Conservation (phyloP, 2,888 invertebrate species). For the Drosophila hawaiiensis region DNA sequence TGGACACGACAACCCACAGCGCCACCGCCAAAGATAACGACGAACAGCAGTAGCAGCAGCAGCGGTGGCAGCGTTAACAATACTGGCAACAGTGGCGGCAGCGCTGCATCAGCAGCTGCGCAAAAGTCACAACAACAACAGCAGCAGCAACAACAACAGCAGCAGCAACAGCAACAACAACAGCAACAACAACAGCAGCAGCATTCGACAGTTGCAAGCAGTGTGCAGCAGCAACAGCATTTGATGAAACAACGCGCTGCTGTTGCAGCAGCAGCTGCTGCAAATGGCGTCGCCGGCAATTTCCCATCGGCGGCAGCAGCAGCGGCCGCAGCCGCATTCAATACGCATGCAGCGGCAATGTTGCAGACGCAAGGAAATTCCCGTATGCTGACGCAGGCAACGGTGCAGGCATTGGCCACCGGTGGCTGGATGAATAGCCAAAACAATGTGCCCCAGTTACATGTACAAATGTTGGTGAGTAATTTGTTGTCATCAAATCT, state of each 20-base stretch:
- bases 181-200: slow-evolving; percentile 42
- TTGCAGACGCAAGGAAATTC: slow-evolving; percentile 81
- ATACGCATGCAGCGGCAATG: slow-evolving; percentile 81
- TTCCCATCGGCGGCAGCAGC: slow-evolving; percentile 65
- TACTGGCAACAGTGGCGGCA: slow-evolving; percentile 46
- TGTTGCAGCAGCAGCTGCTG: slow-evolving; percentile 61
- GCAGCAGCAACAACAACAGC: background rate
- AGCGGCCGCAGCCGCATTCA: slow-evolving; percentile 75
- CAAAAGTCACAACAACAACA: slow-evolving; percentile 56
- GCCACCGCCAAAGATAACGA: slow-evolving; percentile 87
- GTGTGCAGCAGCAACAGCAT: slow-evolving; percentile 32
- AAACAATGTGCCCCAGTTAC: slow-evolving; percentile 81
- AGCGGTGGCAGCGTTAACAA: slow-evolving; percentile 61
- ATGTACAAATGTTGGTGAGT: slow-evolving; percentile 84
- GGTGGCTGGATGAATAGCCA: slow-evolving; percentile 83
- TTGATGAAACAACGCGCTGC: slow-evolving; percentile 78
- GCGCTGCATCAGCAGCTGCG: slow-evolving; percentile 25
- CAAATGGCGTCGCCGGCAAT: slow-evolving; percentile 59
- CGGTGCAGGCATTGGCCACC: slow-evolving; percentile 83
- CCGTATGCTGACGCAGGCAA: slow-evolving; percentile 84
- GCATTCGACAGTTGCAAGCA: slow-evolving; percentile 55
- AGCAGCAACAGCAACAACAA: background rate
- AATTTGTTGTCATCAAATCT: slow-evolving; percentile 4
- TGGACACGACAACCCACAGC: slow-evolving; percentile 92
- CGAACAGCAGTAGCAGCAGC: slow-evolving; percentile 74